These are phyloP conservation scores for Schizaphis graminum DNA, from an alignment of 2,888 invertebrate species.

Conservation along the genomic window DNA sequence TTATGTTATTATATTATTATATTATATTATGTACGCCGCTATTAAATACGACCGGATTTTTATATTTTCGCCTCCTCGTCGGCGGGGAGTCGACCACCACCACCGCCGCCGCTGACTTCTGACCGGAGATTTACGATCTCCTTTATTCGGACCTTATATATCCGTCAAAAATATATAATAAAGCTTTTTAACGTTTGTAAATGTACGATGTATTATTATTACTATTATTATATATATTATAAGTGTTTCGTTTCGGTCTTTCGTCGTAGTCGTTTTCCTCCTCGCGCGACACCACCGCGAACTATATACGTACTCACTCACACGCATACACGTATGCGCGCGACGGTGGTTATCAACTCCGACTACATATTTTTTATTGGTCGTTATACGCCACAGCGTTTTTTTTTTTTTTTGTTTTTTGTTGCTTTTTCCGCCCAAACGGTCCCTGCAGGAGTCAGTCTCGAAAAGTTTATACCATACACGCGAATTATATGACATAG, in stretches of 20 bases:
- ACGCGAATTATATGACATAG: not conserved
- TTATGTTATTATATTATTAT: conserved; percentile 33
- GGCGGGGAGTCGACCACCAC: not conserved
- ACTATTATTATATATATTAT: not conserved
- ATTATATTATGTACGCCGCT: not conserved
- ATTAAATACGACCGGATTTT: conserved; percentile 45
- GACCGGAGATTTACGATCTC: conserved; percentile 38
- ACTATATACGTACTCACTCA: not conserved
- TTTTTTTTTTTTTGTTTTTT: conserved; percentile 5
- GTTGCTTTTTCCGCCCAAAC: not conserved
- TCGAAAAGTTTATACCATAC: not conserved
- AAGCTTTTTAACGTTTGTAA: conserved; percentile 51
- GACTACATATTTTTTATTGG: conserved; percentile 18
- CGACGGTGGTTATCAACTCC: not conserved
- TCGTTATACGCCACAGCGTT: conserved; percentile 8
- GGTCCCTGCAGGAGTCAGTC: not conserved
- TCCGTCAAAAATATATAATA: conserved; percentile 49
- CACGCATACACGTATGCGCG: not conserved
- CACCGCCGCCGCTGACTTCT: not conserved
- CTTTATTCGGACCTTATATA: conserved; percentile 28
- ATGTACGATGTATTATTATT: not conserved
- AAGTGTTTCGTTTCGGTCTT: conserved; percentile 22
- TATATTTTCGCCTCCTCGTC: conserved; percentile 23
- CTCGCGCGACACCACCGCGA: not conserved
- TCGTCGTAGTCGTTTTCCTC: conserved; percentile 10